phyloP scores from a whole-genome alignment of 2,888 invertebrate species.

The Laothoe populi region DNA sequence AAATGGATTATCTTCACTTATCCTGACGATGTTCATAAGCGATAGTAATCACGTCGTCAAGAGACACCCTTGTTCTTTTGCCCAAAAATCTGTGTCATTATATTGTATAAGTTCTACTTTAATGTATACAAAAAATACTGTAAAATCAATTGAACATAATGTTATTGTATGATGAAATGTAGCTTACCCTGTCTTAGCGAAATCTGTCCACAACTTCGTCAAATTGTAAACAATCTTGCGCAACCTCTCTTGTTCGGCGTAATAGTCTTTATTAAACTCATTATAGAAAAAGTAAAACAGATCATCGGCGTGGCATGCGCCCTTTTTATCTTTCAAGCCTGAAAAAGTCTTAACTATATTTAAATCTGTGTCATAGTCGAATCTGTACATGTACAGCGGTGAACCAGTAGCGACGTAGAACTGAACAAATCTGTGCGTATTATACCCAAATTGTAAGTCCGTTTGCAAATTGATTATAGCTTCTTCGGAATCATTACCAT shows the following conservation, averaged over 20 bases:
- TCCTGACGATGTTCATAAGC: no score
- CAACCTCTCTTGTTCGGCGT: slow-evolving; percentile 50
- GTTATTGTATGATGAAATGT: no score
- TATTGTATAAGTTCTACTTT: no score
- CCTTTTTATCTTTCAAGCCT: slow-evolving; percentile 49
- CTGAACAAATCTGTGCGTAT: slow-evolving; percentile 55
- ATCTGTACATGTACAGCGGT: slow-evolving; percentile 59
- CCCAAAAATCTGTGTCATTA: no score
- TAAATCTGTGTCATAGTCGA: slow-evolving; percentile 61
- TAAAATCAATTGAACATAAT: no score
- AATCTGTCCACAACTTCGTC: slow-evolving; percentile 75
- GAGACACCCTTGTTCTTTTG: no score
- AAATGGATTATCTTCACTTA: no score
- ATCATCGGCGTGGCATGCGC: slow-evolving; percentile 78
- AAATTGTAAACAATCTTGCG: slow-evolving; percentile 61
- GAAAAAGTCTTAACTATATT: slow-evolving; percentile 56
- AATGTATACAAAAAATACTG: no score
- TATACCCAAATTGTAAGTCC: slow-evolving; percentile 56
- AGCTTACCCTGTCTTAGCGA: slow-evolving; percentile 75
- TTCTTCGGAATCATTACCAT: slow-evolving; percentile 43
- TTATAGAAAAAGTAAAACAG: slow-evolving; percentile 73
- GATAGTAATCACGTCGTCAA: no score
- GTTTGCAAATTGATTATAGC: slow-evolving; percentile 51
- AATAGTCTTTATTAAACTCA: slow-evolving; percentile 58
- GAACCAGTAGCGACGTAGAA: slow-evolving; percentile 45